Base-by-base conservation (phyloP, 2,888 invertebrate species). In the Lycia hirtaria region DNA sequence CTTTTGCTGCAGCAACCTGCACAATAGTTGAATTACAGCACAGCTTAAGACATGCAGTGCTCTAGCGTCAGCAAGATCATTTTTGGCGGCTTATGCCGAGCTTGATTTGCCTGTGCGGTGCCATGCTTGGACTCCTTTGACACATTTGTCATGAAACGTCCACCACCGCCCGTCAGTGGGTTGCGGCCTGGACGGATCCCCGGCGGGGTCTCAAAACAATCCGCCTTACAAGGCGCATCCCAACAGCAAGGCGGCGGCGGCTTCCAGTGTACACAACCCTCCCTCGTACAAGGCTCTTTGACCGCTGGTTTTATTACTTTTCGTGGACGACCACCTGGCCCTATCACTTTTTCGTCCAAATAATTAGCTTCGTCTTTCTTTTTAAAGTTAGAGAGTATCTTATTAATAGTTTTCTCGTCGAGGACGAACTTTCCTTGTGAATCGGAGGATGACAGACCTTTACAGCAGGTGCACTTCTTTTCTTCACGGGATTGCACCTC, bases 161-260 rank as follows among this genome's bases (percentile, higher is more conserved):
- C 24, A 15, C 67, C 72, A 40, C 73, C 76, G 6, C 70, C 61
- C n/a, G 66, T 71, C 30, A 80, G 62, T 4, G 71, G 76, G 57
- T 86, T 87, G 41, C 81, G 80, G 37, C 84, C 83, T 6, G 84
- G 83, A 56, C 80, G 81, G 38, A 83, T 78, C 22, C 80, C 81
- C 19, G 78, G 77, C 1, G 69, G 81, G 26, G 87, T 73, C 62
- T 88, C 87, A 48, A 88, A 89, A 72, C 88, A 88, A 65, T 88
- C 89, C 0, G 89, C 89, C 74, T 87, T 88, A 66, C 89, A 91
- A 45, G 90, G 89, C 40, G 76, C 73, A 63, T 89, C 78, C 86
- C 88, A 89, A 43, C 87, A 74, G 63, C 88, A 90, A 12, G 88
- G 88, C 56, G 87, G 79, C 53, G 90, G 88, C 19, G 88, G 87